Evolutionary conservation across 1,140 invertebrate genomes (phyloP).

Genomic region (Akabosia matsudoensis): DNA sequence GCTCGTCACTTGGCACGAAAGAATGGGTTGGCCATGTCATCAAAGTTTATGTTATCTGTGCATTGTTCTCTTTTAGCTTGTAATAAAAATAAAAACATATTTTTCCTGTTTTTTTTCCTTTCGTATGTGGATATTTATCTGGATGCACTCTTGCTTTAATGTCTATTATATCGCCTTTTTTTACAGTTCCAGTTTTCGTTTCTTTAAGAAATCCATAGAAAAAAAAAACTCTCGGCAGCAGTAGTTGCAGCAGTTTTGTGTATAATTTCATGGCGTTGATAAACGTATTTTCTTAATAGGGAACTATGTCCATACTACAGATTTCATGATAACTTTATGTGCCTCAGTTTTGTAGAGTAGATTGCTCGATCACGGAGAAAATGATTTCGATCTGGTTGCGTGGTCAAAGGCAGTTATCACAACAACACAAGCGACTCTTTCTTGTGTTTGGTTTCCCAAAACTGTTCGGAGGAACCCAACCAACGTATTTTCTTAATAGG

Average conservation of each 20-base stretch:
- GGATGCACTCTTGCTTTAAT: too few species aligned
- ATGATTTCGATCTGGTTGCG: not conserved
- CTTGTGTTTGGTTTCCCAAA: not conserved
- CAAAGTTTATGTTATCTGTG: not conserved
- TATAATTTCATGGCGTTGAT: not conserved
- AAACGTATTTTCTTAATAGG: too few species aligned
- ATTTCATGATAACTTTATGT: too few species aligned
- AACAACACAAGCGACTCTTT: not conserved
- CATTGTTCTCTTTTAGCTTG: not conserved
- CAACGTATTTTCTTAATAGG: too few species aligned
- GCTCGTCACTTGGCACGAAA: too few species aligned
- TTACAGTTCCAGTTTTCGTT: constrained; percentile 14
- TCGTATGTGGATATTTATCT: not conserved
- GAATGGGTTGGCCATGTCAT: constrained; percentile 13
- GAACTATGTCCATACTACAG: too few species aligned
- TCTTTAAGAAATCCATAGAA: not conserved
- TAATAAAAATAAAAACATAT: not conserved
- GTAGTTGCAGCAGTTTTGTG: too few species aligned
- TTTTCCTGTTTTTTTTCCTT: not conserved
- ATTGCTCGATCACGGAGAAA: not conserved
- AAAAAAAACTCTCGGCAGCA: not conserved
- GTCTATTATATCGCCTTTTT: not conserved
- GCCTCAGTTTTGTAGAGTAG: not conserved
- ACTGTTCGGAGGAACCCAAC: too few species aligned
- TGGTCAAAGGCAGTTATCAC: constrained; percentile 2